phyloP scores from a whole-genome alignment of 2,113 vertebrate species.

The Vulpes ferrilata region DNA sequence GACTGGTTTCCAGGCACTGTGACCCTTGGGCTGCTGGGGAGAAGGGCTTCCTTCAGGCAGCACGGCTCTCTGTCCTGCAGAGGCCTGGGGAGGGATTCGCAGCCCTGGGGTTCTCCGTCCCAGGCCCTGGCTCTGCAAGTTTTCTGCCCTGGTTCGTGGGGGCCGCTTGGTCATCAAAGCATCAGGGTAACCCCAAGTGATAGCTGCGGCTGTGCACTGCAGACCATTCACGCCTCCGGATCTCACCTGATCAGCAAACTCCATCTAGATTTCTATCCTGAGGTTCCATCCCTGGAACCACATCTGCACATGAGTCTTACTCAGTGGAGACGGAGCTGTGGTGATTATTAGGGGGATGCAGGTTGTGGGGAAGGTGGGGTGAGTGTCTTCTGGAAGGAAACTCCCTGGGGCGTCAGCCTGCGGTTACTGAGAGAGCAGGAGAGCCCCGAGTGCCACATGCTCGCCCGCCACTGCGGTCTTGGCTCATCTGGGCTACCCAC shows the following conservation, averaged over 20 bases:
- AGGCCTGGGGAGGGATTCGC: accelerated
- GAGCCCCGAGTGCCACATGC: accelerated
- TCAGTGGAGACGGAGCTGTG: background rate
- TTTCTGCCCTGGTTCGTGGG: background rate
- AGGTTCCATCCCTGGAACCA: background rate
- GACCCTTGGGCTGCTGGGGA: background rate
- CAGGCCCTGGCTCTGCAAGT: background rate
- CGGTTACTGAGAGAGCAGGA: background rate
- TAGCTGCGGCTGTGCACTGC: background rate
- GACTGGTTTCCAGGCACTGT: background rate
- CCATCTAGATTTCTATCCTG: background rate
- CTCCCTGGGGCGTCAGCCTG: background rate
- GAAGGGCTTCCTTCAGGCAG: background rate
- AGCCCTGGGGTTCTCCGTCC: background rate
- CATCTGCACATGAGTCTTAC: background rate
- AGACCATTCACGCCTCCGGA: accelerated
- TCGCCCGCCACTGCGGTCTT: accelerated
- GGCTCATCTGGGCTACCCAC: background rate
- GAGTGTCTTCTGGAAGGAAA: background rate
- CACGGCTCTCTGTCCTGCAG: accelerated
- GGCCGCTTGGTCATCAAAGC: background rate
- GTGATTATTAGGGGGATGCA: accelerated
- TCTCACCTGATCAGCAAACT: background rate
- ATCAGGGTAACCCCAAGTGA: background rate
- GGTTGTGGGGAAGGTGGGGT: background rate